Conservation (phyloP, 2,113 vertebrate species). For the Leptobrachium leishanense region DNA sequence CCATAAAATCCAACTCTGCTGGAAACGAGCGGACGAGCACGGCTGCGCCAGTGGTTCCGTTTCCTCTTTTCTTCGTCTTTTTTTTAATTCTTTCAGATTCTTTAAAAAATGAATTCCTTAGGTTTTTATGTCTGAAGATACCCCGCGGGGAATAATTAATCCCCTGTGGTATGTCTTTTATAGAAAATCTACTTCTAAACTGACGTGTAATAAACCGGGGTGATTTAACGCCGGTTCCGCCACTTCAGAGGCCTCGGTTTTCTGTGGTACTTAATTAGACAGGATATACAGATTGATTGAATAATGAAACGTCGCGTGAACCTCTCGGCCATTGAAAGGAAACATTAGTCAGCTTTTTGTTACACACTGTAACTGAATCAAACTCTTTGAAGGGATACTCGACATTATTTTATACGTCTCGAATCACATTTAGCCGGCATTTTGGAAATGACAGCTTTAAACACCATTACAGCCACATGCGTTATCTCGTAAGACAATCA, state of each 20-base stretch:
- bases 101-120: neutral
- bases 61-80: neutral
- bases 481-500: conserved; percentile 34
- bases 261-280: neutral
- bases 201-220: neutral
- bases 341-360: conserved; percentile 26
- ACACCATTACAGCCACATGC: conserved; percentile 8
- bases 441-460: conserved; percentile 29
- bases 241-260: neutral
- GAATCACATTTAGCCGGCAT: neutral
- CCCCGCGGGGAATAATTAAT: conserved; percentile 2
- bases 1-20: neutral
- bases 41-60: neutral
- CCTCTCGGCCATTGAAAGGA: neutral
- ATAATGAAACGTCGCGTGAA: neutral
- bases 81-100: neutral
- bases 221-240: neutral
- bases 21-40: conserved; percentile 5
- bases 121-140: neutral
- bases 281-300: neutral
- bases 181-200: neutral
- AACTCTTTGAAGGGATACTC: conserved; percentile 20
- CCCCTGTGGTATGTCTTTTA: neutral
- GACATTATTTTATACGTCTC: conserved; percentile 18
- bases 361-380: conserved; percentile 17